Evolutionary conservation across 2,797 vertebrate genomes (phyloP), one percentile per base, ranked within the genome.

Genomic region (Alcedo atthis): DNA sequence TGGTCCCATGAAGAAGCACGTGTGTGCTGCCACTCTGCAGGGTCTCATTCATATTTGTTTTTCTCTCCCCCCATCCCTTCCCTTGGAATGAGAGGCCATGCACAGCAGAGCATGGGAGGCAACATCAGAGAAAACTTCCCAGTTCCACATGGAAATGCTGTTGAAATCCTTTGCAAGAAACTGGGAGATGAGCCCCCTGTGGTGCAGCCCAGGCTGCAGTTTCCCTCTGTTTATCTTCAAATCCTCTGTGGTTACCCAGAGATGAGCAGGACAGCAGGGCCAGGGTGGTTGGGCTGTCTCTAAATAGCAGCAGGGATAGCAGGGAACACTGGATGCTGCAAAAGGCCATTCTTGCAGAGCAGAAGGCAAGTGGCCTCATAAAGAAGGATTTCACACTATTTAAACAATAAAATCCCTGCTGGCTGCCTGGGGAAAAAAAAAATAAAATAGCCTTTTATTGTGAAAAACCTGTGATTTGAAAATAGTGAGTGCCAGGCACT

Each of bases 331-430:
- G 71, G 77, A 48, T 62, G 76, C 71, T 74, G 84, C 80, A 55
- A 81, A 90, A 87, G 94, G 92, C 83, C 26, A 1, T 84, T 70
- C 55, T 46, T 26, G 24, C 18, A 67, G 91, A 62, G n/a, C 92
- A 92, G 85, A 62, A 85, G 92, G 89, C 71, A 71, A 92, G 84
- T 40, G 84, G 90, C 87, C 74, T 94, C 90, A 75, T 89, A 91
- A 94, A 89, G 84, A 87, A 87, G 91, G 85, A 92, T 94, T 96
- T 94, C 92, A 89, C 90, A 94, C 92, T 94, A 77, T 94, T 92
- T 89, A 91, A 96, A 94, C 93, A 88, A 89, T 54, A 15, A 84
- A 79, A 91, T 74, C 82, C 94, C 66, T 61, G 33, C 58, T 83
- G 82, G 26, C 74, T 89, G 91, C 62, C 35, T 30, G 70, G 53